A percentile compares a stretch with the other conserved stretches of the same genome.
phyloP scores from a whole-genome alignment of 2,888 invertebrate genomes.

The Camponotus fellah region DNA sequence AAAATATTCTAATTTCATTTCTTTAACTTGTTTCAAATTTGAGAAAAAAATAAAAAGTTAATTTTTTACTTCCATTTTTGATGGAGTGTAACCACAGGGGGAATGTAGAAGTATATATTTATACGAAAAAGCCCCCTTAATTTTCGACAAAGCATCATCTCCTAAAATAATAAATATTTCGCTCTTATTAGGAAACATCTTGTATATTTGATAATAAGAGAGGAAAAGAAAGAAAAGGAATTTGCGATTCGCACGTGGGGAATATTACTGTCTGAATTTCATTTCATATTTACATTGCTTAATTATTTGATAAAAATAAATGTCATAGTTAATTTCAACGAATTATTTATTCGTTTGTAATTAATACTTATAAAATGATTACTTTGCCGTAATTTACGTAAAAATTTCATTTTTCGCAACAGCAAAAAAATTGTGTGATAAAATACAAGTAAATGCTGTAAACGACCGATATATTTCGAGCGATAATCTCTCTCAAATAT shows the following conservation, averaged over 20 bases:
- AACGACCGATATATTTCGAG: neutral
- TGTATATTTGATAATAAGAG: neutral
- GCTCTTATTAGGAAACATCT: too few species aligned
- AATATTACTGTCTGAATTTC: neutral
- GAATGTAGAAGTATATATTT: too few species aligned
- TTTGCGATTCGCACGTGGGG: neutral
- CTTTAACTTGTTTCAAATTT: too few species aligned
- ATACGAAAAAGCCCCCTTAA: too few species aligned
- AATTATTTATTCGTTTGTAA: neutral
- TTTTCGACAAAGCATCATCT: too few species aligned
- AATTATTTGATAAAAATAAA: slow-evolving; percentile 35
- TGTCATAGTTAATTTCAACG: slow-evolving; percentile 9
- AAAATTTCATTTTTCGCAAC: neutral
- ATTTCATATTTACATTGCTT: slow-evolving; percentile 10
- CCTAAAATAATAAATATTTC: too few species aligned
- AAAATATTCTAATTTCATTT: too few species aligned
- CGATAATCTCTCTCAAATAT: slow-evolving; percentile 39
- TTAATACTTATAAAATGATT: slow-evolving; percentile 23
- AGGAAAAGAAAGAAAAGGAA: neutral
- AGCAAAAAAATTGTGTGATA: neutral
- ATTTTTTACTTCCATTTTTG: too few species aligned
- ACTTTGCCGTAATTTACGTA: neutral
- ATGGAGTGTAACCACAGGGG: too few species aligned
- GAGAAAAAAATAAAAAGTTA: too few species aligned
- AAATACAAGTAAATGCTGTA: slow-evolving; percentile 4